Evolutionary conservation across 2,113 vertebrate species (phyloP), one percentile per base, ranked within the genome.

Genomic region (Speoplatyrhinus poulsoni): DNA sequence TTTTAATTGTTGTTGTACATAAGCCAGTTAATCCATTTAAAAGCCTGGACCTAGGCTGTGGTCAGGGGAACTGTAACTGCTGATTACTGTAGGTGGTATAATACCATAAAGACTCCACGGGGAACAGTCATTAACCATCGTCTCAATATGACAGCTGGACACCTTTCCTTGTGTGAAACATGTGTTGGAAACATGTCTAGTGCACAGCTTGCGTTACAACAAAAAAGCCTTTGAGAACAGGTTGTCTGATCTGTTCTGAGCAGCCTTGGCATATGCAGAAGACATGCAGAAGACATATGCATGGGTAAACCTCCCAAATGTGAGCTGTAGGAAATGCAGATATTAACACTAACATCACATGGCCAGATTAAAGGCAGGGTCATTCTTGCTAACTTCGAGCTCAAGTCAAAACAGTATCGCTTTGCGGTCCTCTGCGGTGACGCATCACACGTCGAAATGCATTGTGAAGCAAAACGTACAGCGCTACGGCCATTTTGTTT

Each of bases 51-150:
- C 81, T 69, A 72, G 79, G 50, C 67, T 26, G 62, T 83, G 82
- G 88, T 90, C 84, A 82, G 75, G 84, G 87, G 88, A 92, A 84
- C 91, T 46, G 57, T 76, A 69, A 71, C 65, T 66, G 60, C 81
- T 86, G 67, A 84, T 87, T 80, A 19, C 19, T 19, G 19, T 19
- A 82, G 65, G 60, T 57, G 73, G 41, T 62, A 62, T 75, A 72
- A 92, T 87, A 91, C 63, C 77, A 67, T 81, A 84, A 80, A n/a
- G 62, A 66, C 67, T 82, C 82, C 82, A 62, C 16, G 60, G 86
- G 76, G 83, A 46, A 84, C 19, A 77, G 74, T 70, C 79, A 68
- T 79, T 79, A 81, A 83, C 69, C 54, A 70, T 74, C 69, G 65
- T 52, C 47, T 75, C 70, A 74, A 84, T 77, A 84, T 71, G 75